Percentiles rank a stretch among this genome's conserved stretches.
These are phyloP conservation scores for Podotricha telesiphe DNA, from an alignment of 2,888 invertebrate species.

Conservation along the genomic window DNA sequence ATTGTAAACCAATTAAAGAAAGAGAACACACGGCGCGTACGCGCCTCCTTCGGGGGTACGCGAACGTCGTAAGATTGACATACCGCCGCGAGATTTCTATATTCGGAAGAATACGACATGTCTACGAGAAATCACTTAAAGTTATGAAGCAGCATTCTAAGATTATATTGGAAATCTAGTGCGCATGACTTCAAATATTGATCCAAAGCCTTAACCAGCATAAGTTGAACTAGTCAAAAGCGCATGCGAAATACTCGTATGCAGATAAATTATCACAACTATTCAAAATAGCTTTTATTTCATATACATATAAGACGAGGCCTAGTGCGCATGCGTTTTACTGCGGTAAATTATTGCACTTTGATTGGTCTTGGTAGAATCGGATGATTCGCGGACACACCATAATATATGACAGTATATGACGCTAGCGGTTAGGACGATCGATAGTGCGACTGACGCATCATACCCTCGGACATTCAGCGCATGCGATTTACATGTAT, in stretches of 20 bases:
- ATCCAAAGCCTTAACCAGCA: not conserved
- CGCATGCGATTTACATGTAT: slow-evolving; percentile 19
- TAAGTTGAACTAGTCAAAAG: not conserved
- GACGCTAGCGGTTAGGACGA: not conserved
- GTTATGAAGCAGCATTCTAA: slow-evolving; percentile 10
- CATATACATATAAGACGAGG: not conserved
- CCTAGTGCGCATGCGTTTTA: not conserved
- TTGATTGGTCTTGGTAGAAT: not conserved
- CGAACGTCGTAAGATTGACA: slow-evolving; percentile 8
- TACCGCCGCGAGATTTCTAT: slow-evolving; percentile 15
- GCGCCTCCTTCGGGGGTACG: slow-evolving; percentile 7
- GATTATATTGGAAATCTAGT: not conserved
- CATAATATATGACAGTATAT: not conserved
- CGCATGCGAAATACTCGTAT: slow-evolving; percentile 7
- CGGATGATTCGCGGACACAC: not conserved
- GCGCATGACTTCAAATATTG: slow-evolving; percentile 17
- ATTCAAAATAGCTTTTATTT: not conserved
- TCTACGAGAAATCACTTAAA: slow-evolving; percentile 11
- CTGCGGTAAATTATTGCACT: not conserved
- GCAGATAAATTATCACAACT: not conserved
- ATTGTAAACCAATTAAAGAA: slow-evolving; percentile 33
- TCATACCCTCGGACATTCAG: not conserved
- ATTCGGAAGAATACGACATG: slow-evolving; percentile 32
- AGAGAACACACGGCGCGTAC: slow-evolving; percentile 14
- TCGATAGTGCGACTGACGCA: not conserved